Conservation (phyloP, 2,797 vertebrate species). For the Lerista edwardsae region DNA sequence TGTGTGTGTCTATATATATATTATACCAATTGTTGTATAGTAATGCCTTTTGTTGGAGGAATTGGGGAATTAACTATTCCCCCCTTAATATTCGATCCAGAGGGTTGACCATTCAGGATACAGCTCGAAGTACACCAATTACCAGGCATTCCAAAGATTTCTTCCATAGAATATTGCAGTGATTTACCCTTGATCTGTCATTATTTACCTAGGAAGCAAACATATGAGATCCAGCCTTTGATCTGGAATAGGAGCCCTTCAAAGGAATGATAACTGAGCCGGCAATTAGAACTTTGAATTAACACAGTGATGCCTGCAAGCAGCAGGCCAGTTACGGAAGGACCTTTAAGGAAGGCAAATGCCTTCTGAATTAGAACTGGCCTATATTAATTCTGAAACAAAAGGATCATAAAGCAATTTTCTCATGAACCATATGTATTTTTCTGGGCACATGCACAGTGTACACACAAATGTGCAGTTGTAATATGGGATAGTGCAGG, state of each 20-base stretch:
- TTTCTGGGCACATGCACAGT: not conserved
- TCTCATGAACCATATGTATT: not conserved
- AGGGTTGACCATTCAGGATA: too few relatives aligned
- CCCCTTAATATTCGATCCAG: too few relatives aligned
- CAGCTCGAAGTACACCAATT: too few relatives aligned
- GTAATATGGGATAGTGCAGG: not conserved
- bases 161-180: not conserved
- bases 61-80: too few relatives aligned
- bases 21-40: too few relatives aligned
- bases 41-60: too few relatives aligned
- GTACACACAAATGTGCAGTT: not conserved
- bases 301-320: not conserved
- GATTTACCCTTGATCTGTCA: not conserved
- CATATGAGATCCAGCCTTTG: not conserved
- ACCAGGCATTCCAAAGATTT: not conserved
- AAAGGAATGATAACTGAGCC: not conserved
- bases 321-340: not conserved
- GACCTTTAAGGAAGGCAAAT: not conserved
- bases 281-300: not conserved
- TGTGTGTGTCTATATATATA: too few relatives aligned
- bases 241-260: not conserved
- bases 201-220: conserved; percentile 13
- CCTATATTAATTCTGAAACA: not conserved
- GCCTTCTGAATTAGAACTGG: not conserved
- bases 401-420: not conserved